Percentiles rank a stretch among this genome's conserved stretches.
phyloP scores from a whole-genome alignment of 2,113 vertebrate genomes.

The Amazona guildingii region DNA sequence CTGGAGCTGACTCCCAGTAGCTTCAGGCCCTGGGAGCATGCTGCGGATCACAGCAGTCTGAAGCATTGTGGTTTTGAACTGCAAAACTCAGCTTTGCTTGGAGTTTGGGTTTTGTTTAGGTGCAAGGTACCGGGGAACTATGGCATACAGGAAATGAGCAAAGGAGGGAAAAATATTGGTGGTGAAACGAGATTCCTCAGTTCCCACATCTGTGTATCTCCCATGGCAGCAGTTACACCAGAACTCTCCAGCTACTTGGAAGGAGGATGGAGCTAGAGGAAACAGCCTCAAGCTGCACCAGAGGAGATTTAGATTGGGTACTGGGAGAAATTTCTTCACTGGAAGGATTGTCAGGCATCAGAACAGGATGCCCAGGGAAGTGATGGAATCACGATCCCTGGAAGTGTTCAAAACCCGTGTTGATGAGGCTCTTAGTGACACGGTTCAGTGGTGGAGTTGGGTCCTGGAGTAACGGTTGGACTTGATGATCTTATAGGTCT shows the following conservation, averaged over 20 bases:
- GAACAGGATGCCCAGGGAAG: background rate
- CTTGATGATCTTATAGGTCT: background rate
- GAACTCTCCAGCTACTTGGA: background rate
- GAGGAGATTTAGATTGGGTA: background rate
- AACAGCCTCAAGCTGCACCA: background rate
- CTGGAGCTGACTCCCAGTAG: accelerated
- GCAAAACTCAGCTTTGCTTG: background rate
- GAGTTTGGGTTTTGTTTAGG: background rate
- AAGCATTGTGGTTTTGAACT: background rate
- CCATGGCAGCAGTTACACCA: background rate
- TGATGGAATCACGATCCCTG: background rate
- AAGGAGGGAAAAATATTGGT: background rate
- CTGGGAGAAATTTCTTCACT: background rate
- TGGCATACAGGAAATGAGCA: background rate
- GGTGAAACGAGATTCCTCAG: background rate
- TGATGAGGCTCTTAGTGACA: background rate
- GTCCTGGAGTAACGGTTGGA: background rate
- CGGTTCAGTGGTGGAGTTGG: background rate
- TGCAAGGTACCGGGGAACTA: background rate
- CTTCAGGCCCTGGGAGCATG: background rate
- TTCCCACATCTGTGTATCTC: background rate
- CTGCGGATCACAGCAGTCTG: background rate
- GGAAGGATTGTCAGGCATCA: background rate
- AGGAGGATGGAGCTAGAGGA: background rate
- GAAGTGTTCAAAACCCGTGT: background rate